phyloP scores from a whole-genome alignment of 2,888 invertebrate genomes.

The Pachycephus smyrnensis region DNA sequence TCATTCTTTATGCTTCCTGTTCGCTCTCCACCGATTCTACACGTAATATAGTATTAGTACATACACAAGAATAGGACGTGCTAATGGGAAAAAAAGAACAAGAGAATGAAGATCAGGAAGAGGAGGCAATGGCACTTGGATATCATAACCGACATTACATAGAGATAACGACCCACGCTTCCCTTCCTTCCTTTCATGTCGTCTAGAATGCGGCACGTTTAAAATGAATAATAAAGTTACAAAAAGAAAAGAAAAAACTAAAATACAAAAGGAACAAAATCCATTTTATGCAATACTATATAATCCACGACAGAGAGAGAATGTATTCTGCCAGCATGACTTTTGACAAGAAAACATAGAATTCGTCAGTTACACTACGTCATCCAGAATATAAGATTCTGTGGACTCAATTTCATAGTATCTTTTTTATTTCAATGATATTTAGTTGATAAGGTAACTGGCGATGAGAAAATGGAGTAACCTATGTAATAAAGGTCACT shows the following conservation, averaged over 20 bases:
- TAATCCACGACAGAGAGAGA: neutral
- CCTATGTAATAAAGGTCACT: neutral
- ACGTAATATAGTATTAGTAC: neutral
- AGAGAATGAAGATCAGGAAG: constrained; percentile 29
- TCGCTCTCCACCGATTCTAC: neutral
- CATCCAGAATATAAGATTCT: neutral
- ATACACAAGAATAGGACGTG: neutral
- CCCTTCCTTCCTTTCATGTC: constrained; percentile 48
- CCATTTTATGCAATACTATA: neutral
- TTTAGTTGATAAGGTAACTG: neutral
- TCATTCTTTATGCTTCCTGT: neutral
- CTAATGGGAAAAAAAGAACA: neutral
- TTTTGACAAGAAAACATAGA: neutral
- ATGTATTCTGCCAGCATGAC: neutral
- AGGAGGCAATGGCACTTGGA: constrained; percentile 41
- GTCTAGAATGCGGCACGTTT: neutral
- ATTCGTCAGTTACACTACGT: neutral
- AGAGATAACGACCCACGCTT: constrained; percentile 50
- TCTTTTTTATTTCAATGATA: neutral
- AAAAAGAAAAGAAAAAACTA: neutral
- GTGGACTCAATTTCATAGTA: neutral
- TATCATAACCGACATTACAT: constrained; percentile 50
- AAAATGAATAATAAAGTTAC: neutral
- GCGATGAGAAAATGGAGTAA: neutral
- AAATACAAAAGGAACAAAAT: neutral